Base-by-base conservation (phyloP, 1,140 invertebrate species). In the Bombus pyrosoma region DNA sequence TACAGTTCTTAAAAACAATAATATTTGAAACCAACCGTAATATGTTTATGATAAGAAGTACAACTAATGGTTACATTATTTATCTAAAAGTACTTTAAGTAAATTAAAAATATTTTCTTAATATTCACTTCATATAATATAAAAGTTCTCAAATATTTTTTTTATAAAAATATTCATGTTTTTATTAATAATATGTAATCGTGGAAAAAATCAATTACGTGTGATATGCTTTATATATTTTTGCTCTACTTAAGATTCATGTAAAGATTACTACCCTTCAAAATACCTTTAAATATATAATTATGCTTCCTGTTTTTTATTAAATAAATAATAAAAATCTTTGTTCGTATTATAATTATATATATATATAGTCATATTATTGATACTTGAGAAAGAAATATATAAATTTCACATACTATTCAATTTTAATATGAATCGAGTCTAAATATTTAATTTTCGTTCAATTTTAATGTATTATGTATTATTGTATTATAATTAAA, bases 181-280 rank as follows among this genome's bases (percentile, higher is more conserved):
- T 83, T 43, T n/a, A n/a, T 37, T 12, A 47, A 79, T 28, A 47
- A 37, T 1, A n/a, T 47, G 39, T 22, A 43, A 43, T 47, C 28
- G 12, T n/a, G 15, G 8, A 76, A 64, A 80, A 76, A 66, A 83
- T 82, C 71, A 82, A 75, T 75, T 53, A 66, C 47, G n/a, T 25
- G 47, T 53, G 18, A n/a, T 72, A 41, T 41, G 18, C 34, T 39
- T 82, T 13, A 53, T 34, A 25, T 76, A 66, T 37, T 64, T 75
- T 28, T 43, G 66, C 43, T 76, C 62, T 62, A 74, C 28, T 62
- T 39, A 4, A 41, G 25, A 53, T 34, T 41, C 10, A 6, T 18
- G 5, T 75, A n/a, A 76, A 39, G 41, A 47, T 47, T 73, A 41
- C 12, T 53, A 22, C 47, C 18, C 12, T 57, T 34, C 22, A 53